Base-by-base conservation (phyloP, 1,140 invertebrate species). In the Luehdorfia chinensis region DNA sequence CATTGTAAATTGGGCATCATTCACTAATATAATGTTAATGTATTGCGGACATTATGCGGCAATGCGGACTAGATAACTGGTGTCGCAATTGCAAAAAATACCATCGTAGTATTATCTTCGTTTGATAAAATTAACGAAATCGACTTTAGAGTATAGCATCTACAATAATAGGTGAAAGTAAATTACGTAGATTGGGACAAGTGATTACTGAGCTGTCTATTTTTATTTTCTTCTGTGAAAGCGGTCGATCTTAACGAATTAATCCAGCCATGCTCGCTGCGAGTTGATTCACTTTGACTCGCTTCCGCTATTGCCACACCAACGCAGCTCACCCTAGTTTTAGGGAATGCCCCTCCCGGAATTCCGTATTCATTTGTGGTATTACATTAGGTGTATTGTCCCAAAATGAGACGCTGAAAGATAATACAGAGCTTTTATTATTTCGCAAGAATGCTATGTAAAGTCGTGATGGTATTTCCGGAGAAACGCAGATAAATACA, bases 381-480 rank as follows among this genome's bases (percentile, higher is more conserved):
- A 73, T 76, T 74, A 66, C 65, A 77, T 75, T 77, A 74, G 71
- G 58, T 64, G 66, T 66, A 73, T 76, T 74, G 73, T 76, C 59
- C 62, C 48, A 34, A 66, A 66, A 67, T 65, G 60, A 66, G 59
- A 55, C 66, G 73, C 65, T 64, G 50, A 66, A 60, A 65, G 64
- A 72, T 72, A 72, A 68, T 69, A 70, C 59, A 62, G 55, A 15
- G 36, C 50, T 63, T 57, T 72, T 66, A 71, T 71, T 68, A 53
- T 60, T 55, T 60, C 61, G 56, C 48, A 59, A 54, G 60, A 59
- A 66, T 74, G 51, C 37, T n/a, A n/a, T 41, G 47, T 23, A 16
- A n/a, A n/a, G n/a, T n/a, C n/a, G n/a, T n/a, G n/a, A n/a, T n/a
- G n/a, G n/a, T n/a, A n/a, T n/a, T n/a, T n/a, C n/a, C n/a, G n/a